These are phyloP conservation scores for Sebastes reedi DNA, from an alignment of 2,797 vertebrate genomes.

Conservation along the genomic window DNA sequence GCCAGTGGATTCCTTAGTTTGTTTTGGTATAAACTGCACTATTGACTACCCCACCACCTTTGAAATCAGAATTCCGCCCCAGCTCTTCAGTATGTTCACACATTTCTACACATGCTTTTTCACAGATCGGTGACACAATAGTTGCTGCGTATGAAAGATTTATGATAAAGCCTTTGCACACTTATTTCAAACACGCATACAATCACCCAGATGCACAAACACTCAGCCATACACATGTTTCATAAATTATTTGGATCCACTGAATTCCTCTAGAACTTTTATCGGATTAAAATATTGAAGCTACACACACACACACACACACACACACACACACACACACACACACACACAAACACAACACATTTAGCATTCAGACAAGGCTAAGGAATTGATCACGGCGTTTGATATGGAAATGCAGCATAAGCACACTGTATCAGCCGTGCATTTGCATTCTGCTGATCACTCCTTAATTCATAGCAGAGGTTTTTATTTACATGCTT, in stretches of 20 bases:
- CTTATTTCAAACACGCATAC: not conserved
- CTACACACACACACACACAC: not conserved
- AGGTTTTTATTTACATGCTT: conserved; percentile 34
- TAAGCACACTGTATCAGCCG: conserved; percentile 10
- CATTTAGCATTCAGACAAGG: conserved; percentile 34
- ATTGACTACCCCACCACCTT: no score
- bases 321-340: not conserved
- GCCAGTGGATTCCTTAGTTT: no score
- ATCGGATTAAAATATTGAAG: not conserved
- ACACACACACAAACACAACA: not conserved
- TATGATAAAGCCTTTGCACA: not conserved
- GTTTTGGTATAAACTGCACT: no score
- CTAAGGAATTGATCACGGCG: conserved; percentile 46
- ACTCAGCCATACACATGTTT: not conserved
- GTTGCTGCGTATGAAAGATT: not conserved
- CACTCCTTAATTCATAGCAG: conserved; percentile 33
- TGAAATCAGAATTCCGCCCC: not conserved
- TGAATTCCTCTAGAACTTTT: conserved; percentile 4
- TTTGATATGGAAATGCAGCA: conserved; percentile 63
- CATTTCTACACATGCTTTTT: not conserved
- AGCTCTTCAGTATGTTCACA: conserved; percentile 1
- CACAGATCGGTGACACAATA: not conserved
- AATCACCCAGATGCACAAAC: not conserved
- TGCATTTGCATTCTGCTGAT: conserved; percentile 70
- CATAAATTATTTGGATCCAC: not conserved